Base-by-base conservation (phyloP, 2,888 invertebrate genomes). In the Drosophila robusta region DNA sequence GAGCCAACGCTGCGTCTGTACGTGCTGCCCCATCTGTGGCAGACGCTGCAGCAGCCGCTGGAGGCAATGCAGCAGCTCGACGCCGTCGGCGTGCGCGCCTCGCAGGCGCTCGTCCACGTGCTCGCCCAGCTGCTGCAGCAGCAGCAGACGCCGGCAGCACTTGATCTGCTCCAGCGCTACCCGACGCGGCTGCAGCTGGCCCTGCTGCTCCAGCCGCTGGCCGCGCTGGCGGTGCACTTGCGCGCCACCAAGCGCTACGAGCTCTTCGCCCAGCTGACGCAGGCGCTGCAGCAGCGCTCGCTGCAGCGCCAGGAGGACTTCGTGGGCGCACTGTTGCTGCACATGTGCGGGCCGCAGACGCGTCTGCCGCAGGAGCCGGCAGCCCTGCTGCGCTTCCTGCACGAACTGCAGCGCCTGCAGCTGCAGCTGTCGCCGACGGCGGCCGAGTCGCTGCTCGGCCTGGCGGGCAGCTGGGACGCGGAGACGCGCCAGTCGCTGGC, bases 1-100 rank as follows among this genome's bases (percentile, higher is more conserved):
- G 92, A 93, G 69, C 94, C 94, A 9, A 95, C 95, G 0, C 88
- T 95, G 49, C 87, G 92, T 29, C 87, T 92, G 1, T 95, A 94
- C 78, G 91, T 94, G 0, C 79, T 95, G 4, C 95, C 95, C 0
- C 92, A 93, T 11, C 66, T 92, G 0, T 80, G 77, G 16, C 66
- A 90, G n/a, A 88, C 85, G 7, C 57, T 92, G 34, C 83, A 89
- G 5, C 67, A 91, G 52, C 83, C 90, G 0, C 42, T 72, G 46
- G 69, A 87, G 50, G 86, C 90, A 0, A 54, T 92, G 0, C 83
- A 90, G 60, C 76, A 83, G 3, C 77, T 92, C 0, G 86, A 89
- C 18, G 80, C 82, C 7, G 79, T 74, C 22, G 91, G 91, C 3
- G 47, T 91, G 14, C 88, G 87, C 12, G 73, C 90, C 1, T 89